Base-by-base conservation (phyloP, 1,140 invertebrate species). In the Zaprionus kolodkinae region DNA sequence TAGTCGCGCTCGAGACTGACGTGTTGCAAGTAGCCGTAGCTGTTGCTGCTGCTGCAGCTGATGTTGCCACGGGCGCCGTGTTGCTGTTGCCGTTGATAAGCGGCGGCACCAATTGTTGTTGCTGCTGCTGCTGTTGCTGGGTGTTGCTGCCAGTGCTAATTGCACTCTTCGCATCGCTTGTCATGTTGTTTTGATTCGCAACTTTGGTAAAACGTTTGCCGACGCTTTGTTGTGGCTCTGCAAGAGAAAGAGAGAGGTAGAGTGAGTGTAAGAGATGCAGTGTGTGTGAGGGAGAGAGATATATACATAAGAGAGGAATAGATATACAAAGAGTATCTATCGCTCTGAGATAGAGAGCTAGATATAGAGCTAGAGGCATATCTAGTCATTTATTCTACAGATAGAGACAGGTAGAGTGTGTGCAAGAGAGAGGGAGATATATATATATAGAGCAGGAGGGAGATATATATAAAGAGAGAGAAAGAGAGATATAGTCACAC, bases 131-230 rank as follows among this genome's bases (percentile, higher is more conserved):
- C 36, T 64, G 72, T 60, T 43, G 71, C 21, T 66, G 71, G 52
- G 38, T 74, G 59, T 43, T 35, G 60, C 70, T 81, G 84, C 79
- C 75, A 78, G 54, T 75, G 73, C 81, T 89, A 90, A 90, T 90
- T 90, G 86, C 86, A 90, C 81, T 85, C 78, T 88, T 88, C 85
- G 89, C 85, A 89, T 88, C 86, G 78, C 85, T 83, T 89, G 85
- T 89, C 85, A 88, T 90, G 86, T 86, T 90, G 76, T 90, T 90
- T 90, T 90, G 86, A 90, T 90, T 90, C 81, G 79, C 79, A 76
- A 80, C 75, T 88, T 91, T 88, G 65, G 72, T 73, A 68, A 91
- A 84, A 76, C 86, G 87, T 72, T 88, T 83, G 80, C 56, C 45
- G 45, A 25, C 78, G 68, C 88, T 89, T 40, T 81, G 75, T 33